Evolutionary conservation across 2,797 vertebrate genomes (phyloP), one percentile per base, ranked within the genome.

Genomic region (Apogon talboti): DNA sequence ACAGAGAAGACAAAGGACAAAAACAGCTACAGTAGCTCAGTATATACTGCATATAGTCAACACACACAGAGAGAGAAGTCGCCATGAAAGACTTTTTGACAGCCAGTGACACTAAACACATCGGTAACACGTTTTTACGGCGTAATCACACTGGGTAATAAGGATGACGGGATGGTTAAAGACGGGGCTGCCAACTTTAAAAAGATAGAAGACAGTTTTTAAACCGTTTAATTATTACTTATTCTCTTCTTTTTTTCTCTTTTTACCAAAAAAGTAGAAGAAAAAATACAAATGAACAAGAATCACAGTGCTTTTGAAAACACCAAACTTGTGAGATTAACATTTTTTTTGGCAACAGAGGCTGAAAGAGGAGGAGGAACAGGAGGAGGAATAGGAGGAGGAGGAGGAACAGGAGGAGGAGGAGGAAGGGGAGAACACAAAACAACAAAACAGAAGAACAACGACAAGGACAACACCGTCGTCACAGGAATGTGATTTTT

Each of bases 1-100:
- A 99, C 96, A 97, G 96, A 98, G 96, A 99, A 96, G 97, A 98
- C 97, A 95, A 96, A 95, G 94, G 97, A 98, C 96, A 94, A 95
- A 77, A 97, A 98, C 96, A 95, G 96, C 96, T 96, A 99, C 98
- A 91, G 96, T 95, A 97, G 96, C 96, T 97, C 95, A 95, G 96
- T 96, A 98, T 98, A 98, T 97, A 98, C 98, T 96, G 97, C 97
- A 98, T 98, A 99, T 98, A 97, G 95, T 96, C 78, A 98, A 98
- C 96, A 98, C 96, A 97, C 96, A 97, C 95, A 95, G 94, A 86
- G 82, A 76, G 76, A 96, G 95, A 96, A 96, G 96, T 96, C 94
- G 96, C 95, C 95, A 95, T 96, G 96, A 96, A 94, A 94, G 95
- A 97, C 96, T 70, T 72, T 80, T 79, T 94, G 95, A 97, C 96